Conservation (phyloP, 2,113 vertebrate species). For the Fregata magnificens region DNA sequence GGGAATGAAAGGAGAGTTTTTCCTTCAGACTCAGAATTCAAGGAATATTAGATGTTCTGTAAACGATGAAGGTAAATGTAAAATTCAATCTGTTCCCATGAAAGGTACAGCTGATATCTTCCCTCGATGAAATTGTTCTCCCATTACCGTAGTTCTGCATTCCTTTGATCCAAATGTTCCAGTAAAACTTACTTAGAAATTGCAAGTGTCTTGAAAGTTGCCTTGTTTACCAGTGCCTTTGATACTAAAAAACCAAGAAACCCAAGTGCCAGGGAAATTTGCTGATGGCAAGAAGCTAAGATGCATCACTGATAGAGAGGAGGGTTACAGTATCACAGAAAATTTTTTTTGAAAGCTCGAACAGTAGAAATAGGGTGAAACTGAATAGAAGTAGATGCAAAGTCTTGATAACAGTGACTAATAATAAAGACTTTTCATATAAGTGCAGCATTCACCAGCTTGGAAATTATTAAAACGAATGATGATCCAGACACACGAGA, state of each 20-base stretch:
- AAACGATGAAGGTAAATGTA: background rate
- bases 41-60: background rate
- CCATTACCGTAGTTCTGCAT: background rate
- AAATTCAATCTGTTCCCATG: background rate
- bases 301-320: background rate
- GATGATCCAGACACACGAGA: background rate
- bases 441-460: background rate
- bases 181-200: background rate
- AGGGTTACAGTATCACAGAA: background rate
- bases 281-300: background rate
- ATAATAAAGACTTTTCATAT: background rate
- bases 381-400: background rate
- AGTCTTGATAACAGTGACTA: background rate
- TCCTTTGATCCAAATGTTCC: background rate
- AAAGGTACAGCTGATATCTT: background rate
- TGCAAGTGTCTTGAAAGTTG: background rate
- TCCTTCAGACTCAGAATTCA: background rate
- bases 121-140: background rate
- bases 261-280: background rate
- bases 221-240: background rate
- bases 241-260: background rate
- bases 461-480: background rate
- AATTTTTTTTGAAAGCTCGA: background rate
- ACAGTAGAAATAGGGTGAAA: background rate
- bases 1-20: background rate